A percentile compares a stretch with the other conserved stretches of the same genome.
Conservation (phyloP, 2,797 vertebrate genomes). For the Spinus olivaceus region DNA sequence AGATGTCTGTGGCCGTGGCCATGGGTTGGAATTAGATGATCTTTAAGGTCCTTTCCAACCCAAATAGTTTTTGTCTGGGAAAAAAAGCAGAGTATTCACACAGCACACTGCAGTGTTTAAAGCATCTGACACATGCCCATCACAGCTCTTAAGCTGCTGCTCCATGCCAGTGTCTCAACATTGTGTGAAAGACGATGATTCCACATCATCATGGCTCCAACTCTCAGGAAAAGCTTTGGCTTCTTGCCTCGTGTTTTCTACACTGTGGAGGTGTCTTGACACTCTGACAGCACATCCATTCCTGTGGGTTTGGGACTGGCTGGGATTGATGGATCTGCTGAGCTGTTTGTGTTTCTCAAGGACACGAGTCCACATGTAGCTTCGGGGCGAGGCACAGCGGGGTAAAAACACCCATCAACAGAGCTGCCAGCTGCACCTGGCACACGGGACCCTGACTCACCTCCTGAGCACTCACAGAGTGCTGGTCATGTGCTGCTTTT, state of each 20-base stretch:
- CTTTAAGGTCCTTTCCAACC: not conserved
- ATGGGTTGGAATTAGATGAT: not conserved
- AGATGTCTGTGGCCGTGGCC: not conserved
- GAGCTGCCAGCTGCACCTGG: not conserved
- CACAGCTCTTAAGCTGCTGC: not conserved
- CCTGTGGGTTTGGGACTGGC: not conserved
- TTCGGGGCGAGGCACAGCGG: rapidly evolving
- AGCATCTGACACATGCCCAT: not conserved
- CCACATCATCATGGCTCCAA: not conserved
- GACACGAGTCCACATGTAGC: not conserved
- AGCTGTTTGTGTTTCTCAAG: not conserved
- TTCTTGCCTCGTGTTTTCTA: not conserved
- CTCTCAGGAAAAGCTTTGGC: not conserved
- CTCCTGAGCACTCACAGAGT: not conserved
- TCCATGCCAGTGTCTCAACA: not conserved
- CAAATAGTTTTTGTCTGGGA: not conserved
- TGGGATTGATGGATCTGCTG: not conserved
- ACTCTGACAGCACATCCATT: not conserved
- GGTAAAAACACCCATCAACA: not conserved
- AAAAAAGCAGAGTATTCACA: not conserved
- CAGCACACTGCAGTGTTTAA: not conserved
- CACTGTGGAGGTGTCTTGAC: not conserved
- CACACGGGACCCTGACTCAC: not conserved
- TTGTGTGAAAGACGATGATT: not conserved
- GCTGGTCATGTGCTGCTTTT: not conserved